Base-by-base conservation (phyloP, 92 coral and sea anemone species). In the Parazoanthus darwini region DNA sequence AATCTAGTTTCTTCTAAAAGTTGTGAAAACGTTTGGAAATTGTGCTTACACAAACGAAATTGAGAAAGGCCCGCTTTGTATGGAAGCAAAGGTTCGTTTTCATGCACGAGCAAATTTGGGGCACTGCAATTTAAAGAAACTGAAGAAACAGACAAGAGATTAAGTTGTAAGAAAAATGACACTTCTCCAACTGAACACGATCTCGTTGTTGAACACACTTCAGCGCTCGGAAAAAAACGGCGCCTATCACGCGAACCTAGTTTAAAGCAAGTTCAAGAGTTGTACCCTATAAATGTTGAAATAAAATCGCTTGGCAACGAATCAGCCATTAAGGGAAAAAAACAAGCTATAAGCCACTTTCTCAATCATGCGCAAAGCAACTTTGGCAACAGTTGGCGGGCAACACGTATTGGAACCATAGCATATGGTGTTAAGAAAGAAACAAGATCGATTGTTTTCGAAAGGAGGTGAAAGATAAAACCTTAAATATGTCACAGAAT, bases 61-160 rank as follows among this genome's bases (percentile, higher is more conserved):
- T 39, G 42, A 39, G 42, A 39, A 39, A 39, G 42, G 42, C 42
- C 33, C 33, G 42, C 42, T 39, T 4, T 2, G 42, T 39, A 56
- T 37, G 37, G 14, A 54, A 37, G 70, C 56, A n/a, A 63, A 9
- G 42, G 91, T 29, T 78, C 89, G 1, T 80, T 23, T 39, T 59
- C 91, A 3, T 91, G 93, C 80, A 68, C 89, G 15, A 72, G 88
- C 20, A 44, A 29, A 44, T 70, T 83, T 44, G 46, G 80, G 14
- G 25, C 46, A 13, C 16, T 70, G 25, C 16, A 68, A 39, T 20
- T 38, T 76, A 2, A 1, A 20, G 82, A 66, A 67, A 29, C 33
- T 29, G 33, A 29, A 20, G 78, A 38, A 76, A 9, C 54, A n/a
- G 18, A 22, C 23, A 76, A 38, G 14, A 36, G 46, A 1, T 39